These are phyloP conservation scores for Drymodes brunneopygia DNA, from an alignment of 2,113 vertebrate genomes.

Conservation along the genomic window DNA sequence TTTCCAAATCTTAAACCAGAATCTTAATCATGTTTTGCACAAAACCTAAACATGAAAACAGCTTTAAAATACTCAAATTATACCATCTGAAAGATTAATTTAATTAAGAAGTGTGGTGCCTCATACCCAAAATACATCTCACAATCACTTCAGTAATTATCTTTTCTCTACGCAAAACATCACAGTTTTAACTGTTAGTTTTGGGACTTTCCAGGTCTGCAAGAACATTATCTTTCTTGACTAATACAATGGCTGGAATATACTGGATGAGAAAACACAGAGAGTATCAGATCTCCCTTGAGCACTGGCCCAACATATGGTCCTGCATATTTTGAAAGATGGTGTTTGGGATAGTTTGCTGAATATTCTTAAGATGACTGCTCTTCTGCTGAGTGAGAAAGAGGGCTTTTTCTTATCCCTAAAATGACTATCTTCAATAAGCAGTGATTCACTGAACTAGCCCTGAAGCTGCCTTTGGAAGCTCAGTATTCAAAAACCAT, in stretches of 20 bases:
- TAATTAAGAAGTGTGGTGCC: neutral
- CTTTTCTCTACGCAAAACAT: neutral
- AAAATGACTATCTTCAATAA: slow-evolving; percentile 40
- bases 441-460: slow-evolving; percentile 57
- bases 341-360: neutral
- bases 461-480: slow-evolving; percentile 56
- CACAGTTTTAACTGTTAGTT: neutral
- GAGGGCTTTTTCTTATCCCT: slow-evolving; percentile 27
- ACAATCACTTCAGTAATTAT: neutral
- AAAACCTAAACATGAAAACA: neutral
- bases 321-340: neutral
- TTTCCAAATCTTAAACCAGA: neutral
- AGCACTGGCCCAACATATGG: neutral
- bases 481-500: slow-evolving; percentile 66
- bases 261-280: neutral
- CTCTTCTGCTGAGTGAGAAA: neutral
- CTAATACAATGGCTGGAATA: neutral
- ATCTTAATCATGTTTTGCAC: neutral
- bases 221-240: neutral
- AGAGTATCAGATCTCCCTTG: neutral
- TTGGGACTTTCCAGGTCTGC: neutral
- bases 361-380: neutral
- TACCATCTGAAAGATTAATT: neutral
- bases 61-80: slow-evolving; percentile 4
- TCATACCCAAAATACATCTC: neutral